These are phyloP conservation scores for Lepilemur ruficaudatus DNA, from an alignment of 2,797 vertebrate species.

Conservation along the genomic window DNA sequence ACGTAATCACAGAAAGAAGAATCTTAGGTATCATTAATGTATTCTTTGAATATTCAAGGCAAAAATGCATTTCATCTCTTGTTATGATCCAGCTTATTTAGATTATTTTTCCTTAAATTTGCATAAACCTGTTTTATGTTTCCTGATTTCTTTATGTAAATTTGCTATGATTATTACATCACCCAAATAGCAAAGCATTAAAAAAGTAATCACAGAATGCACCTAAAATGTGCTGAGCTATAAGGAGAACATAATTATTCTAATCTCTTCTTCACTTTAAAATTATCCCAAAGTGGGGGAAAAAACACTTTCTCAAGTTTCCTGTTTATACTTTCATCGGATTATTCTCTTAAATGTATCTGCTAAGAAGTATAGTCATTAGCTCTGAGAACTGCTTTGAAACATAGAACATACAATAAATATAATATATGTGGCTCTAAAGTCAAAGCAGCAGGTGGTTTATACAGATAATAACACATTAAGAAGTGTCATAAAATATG, in stretches of 20 bases:
- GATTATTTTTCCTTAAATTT: constrained; percentile 78
- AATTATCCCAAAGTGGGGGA: constrained; percentile 24
- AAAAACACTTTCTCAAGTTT: constrained; percentile 61
- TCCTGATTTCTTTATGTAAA: constrained; percentile 72
- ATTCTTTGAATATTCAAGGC: constrained; percentile 78
- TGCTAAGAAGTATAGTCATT: constrained; percentile 50
- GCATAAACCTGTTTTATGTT: constrained; percentile 76
- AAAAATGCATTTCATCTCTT: constrained; percentile 75
- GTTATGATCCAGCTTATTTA: constrained; percentile 78
- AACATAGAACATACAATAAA: constrained; percentile 84
- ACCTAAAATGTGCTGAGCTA: constrained; percentile 61
- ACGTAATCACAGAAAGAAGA: constrained; percentile 78
- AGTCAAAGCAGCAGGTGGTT: constrained; percentile 77
- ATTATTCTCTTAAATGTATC: constrained; percentile 64
- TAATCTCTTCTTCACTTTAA: constrained; percentile 63
- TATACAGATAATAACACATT: constrained; percentile 80
- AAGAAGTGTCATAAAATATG: constrained; percentile 62
- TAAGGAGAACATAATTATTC: constrained; percentile 70
- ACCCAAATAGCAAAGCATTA: constrained; percentile 69
- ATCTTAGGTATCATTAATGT: constrained; percentile 75
- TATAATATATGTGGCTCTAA: constrained; percentile 82
- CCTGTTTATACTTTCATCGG: constrained; percentile 48
- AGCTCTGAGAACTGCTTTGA: constrained; percentile 80
- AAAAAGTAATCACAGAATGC: constrained; percentile 59
- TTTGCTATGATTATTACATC: constrained; percentile 74